Percentiles rank a stretch among this genome's conserved stretches.
These are phyloP conservation scores for Gryllus bimaculatus DNA, from an alignment of 1,140 invertebrate genomes.

Conservation along the genomic window DNA sequence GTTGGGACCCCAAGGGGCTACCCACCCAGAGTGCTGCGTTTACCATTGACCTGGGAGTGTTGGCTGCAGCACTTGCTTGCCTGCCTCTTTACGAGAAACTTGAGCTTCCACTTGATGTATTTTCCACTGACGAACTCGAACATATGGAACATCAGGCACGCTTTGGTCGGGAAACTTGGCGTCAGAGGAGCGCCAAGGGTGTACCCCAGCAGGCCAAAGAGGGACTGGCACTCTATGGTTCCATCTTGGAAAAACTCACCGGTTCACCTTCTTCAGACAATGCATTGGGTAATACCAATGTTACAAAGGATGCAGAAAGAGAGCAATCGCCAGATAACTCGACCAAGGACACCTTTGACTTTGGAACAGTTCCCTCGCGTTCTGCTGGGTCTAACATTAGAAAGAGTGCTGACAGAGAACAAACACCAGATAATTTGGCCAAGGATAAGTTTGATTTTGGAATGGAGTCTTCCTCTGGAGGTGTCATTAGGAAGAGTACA, in stretches of 20 bases:
- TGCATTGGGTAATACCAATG: no score
- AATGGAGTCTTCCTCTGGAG: no score
- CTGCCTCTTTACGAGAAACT: conserved; percentile 12
- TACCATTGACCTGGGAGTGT: not conserved
- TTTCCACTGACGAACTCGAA: not conserved
- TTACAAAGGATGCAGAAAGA: no score
- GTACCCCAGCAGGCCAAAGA: not conserved
- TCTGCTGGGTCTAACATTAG: no score
- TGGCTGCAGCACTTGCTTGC: conserved; percentile 9
- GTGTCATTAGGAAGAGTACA: no score
- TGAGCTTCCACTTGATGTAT: conserved; percentile 8
- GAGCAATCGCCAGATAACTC: no score
- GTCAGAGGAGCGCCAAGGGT: not conserved
- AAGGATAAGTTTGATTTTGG: no score
- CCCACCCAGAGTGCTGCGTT: not conserved
- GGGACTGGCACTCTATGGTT: not conserved
- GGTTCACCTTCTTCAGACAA: no score
- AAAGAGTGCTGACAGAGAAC: no score
- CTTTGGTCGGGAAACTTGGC: not conserved
- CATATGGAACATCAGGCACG: not conserved
- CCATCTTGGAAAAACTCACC: not conserved
- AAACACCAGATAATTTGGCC: no score
- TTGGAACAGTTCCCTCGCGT: no score
- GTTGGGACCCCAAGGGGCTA: conserved; percentile 9
- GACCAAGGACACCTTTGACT: no score